Evolutionary conservation across 2,797 vertebrate species (phyloP).

Genomic region (Eulemur coronatus): DNA sequence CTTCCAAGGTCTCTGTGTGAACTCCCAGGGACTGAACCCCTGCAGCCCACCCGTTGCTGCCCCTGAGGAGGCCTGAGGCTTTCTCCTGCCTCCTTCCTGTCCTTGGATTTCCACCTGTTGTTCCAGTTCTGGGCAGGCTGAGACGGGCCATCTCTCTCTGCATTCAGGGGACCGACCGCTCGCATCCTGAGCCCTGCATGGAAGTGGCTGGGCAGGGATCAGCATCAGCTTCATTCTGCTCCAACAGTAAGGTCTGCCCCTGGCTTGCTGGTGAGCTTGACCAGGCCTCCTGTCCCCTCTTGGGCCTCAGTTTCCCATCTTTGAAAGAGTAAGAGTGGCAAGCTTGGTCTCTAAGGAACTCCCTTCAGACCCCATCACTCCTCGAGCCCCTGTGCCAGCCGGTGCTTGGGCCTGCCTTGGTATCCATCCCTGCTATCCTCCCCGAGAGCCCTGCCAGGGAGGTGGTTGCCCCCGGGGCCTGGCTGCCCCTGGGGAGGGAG

Average conservation of each 20-base stretch:
- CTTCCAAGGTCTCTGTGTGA: neutral
- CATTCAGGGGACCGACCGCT: rapidly evolving
- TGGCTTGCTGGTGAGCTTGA: neutral
- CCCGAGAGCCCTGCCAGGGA: neutral
- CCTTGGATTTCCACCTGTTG: neutral
- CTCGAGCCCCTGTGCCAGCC: rapidly evolving
- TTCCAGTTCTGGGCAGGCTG: neutral
- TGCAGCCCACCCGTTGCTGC: neutral
- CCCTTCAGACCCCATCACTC: neutral
- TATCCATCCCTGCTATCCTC: neutral
- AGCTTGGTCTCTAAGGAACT: neutral
- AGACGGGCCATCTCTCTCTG: neutral
- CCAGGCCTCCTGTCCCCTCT: neutral
- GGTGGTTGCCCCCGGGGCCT: constrained; percentile 73
- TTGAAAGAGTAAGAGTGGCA: no score
- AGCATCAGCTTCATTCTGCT: neutral
- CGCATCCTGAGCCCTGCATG: rapidly evolving
- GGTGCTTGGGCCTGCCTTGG: neutral
- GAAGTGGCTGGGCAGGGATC: no score
- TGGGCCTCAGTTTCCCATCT: neutral
- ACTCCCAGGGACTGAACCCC: neutral
- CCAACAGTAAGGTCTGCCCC: neutral
- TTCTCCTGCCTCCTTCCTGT: neutral
- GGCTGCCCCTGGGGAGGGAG: constrained; percentile 63
- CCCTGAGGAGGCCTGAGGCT: neutral